phyloP scores from a whole-genome alignment of 2,797 vertebrate species.

The Nyctalus aviator region DNA sequence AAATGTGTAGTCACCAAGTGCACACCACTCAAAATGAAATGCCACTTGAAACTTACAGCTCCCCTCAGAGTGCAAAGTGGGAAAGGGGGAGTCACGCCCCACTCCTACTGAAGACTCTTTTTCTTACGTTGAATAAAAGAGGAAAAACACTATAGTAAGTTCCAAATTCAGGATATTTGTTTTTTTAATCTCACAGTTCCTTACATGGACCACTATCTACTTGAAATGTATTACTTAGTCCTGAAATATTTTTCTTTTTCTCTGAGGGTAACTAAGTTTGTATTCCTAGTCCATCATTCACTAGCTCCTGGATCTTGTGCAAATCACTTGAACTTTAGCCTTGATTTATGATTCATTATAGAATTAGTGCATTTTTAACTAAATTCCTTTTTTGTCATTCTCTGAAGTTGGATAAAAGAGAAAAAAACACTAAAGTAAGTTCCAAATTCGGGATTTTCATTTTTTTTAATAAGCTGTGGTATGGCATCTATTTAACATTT shows the following conservation, averaged over 20 bases:
- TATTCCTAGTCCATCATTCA: background rate
- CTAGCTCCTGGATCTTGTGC: background rate
- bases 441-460: background rate
- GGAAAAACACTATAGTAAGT: too few species aligned
- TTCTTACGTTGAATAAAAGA: too few species aligned
- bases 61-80: background rate
- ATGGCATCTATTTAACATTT: background rate
- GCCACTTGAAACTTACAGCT: background rate
- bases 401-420: background rate
- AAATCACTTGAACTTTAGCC: background rate
- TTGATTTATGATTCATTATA: background rate
- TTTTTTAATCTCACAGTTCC: background rate
- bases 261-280: background rate
- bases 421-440: background rate
- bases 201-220: background rate
- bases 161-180: too few species aligned
- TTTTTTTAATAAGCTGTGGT: conserved; percentile 6
- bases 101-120: background rate
- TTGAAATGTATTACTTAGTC: background rate
- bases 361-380: background rate
- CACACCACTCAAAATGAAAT: background rate
- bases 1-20: background rate
- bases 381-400: conserved; percentile 9
- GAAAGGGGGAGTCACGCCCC: rapidly evolving
- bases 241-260: background rate